These are phyloP conservation scores for Montifringilla adamsi DNA, from an alignment of 2,113 vertebrate genomes.

Conservation along the genomic window DNA sequence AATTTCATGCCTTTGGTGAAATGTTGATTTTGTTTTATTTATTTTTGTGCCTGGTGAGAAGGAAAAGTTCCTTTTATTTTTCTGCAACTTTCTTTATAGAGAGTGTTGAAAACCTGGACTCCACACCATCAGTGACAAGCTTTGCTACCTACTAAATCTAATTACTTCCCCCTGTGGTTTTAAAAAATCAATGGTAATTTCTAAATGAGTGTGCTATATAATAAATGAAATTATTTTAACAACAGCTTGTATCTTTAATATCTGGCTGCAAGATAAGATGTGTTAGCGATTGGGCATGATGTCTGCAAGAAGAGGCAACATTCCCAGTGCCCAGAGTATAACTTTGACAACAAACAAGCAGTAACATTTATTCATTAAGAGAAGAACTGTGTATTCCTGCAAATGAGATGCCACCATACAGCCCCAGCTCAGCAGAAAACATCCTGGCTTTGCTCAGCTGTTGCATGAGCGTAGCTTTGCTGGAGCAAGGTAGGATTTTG, in stretches of 20 bases:
- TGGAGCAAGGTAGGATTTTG: neutral
- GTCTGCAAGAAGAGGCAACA: neutral
- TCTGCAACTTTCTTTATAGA: neutral
- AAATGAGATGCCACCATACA: neutral
- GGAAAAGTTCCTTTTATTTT: neutral
- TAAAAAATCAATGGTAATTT: neutral
- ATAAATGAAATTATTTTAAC: neutral
- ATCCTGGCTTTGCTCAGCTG: neutral
- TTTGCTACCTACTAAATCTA: neutral
- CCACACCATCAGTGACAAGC: neutral
- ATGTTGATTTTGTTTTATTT: conserved; percentile 25
- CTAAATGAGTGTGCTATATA: neutral
- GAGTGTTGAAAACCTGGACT: neutral
- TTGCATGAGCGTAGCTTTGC: neutral
- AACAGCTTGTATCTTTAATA: neutral
- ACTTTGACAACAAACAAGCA: neutral
- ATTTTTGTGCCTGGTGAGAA: conserved; percentile 2
- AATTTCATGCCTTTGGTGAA: conserved; percentile 6
- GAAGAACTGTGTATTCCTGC: neutral
- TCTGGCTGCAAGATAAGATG: neutral
- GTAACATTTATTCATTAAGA: neutral
- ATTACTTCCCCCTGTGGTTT: neutral
- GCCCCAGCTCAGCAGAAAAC: neutral
- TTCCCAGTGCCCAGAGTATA: neutral
- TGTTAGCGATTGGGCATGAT: neutral